A percentile compares a stretch with the other conserved stretches of the same genome.
phyloP scores from a whole-genome alignment of 2,888 invertebrate species.

The Fragum sueziense region DNA sequence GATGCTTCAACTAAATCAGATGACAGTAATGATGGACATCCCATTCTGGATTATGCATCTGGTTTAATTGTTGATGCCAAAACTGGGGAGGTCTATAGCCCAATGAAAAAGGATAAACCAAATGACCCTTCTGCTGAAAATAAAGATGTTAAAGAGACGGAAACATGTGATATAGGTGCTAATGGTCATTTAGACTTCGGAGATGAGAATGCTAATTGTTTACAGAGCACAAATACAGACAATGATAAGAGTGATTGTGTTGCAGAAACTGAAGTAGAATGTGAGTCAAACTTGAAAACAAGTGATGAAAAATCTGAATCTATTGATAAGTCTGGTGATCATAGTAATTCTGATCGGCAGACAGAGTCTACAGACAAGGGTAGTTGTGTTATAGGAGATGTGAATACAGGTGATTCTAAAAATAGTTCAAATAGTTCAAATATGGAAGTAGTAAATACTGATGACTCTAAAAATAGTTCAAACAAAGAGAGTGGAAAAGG shows the following conservation, averaged over 20 bases:
- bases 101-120: neutral
- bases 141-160: neutral
- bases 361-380: too few species aligned
- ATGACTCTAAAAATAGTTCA: neutral
- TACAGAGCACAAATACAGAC: neutral
- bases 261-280: neutral
- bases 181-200: neutral
- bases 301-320: neutral
- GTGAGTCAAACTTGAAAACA: neutral
- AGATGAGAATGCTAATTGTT: neutral
- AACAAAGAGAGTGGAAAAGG: neutral
- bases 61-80: constrained; percentile 28
- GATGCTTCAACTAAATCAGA: neutral
- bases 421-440: neutral
- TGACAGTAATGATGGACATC: neutral
- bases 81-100: constrained; percentile 18
- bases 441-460: neutral
- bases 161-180: neutral
- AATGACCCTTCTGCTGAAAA: neutral
- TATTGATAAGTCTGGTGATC: neutral
- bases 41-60: constrained; percentile 28
- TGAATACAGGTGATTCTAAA: neutral
- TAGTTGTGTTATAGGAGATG: too few species aligned
- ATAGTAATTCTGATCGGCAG: neutral
- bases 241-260: neutral